Evolutionary conservation across 2,113 vertebrate genomes (phyloP).

Genomic region (Sebastes schlegelii): DNA sequence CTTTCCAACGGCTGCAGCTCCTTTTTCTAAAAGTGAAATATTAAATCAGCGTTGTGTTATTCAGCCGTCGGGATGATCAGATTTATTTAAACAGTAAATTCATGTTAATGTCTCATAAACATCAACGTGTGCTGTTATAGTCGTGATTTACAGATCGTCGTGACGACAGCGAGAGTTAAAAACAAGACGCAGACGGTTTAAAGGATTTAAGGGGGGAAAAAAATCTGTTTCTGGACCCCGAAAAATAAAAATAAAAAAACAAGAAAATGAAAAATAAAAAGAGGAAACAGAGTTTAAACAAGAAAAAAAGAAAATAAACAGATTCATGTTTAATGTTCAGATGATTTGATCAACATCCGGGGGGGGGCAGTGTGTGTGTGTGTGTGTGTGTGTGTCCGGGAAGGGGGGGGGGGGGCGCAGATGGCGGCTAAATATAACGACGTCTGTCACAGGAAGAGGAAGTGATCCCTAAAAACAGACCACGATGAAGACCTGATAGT

Average conservation of each 20-base stretch:
- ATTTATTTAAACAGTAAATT: neutral
- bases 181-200: neutral
- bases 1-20: too few species aligned
- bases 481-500: slow-evolving; percentile 12
- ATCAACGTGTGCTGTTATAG: too few species aligned
- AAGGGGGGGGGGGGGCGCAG: slow-evolving; percentile 10
- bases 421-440: slow-evolving; percentile 68
- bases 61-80: neutral
- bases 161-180: neutral
- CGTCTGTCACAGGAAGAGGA: slow-evolving; percentile 70
- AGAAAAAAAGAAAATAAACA: neutral
- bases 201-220: accelerated
- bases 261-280: neutral
- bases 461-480: slow-evolving; percentile 70
- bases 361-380: neutral
- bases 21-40: too few species aligned
- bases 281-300: neutral
- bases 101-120: neutral
- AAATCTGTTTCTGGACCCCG: neutral
- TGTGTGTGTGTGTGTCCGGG: slow-evolving; percentile 11
- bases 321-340: neutral
- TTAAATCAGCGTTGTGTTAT: too few species aligned
- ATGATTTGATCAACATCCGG: neutral
- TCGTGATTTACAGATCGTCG: too few species aligned
- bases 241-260: too few species aligned